These are phyloP conservation scores for Chironex yamaguchii DNA, from an alignment of 30 jellyfish, hydroid and myxozoan species.

Conservation along the genomic window DNA sequence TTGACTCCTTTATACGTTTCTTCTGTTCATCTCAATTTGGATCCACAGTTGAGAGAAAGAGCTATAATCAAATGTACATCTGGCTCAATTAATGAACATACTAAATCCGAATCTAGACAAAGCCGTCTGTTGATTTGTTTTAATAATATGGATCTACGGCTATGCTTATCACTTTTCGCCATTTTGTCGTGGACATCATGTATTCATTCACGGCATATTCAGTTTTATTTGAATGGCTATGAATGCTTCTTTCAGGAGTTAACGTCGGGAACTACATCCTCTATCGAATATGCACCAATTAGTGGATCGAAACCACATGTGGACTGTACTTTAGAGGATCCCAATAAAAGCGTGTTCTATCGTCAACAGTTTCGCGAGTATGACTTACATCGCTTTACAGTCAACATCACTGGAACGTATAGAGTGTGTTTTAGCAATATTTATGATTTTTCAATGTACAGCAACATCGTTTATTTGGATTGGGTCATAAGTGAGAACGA, in stretches of 20 bases:
- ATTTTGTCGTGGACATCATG: too few relatives aligned
- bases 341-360: slow-evolving; percentile 84
- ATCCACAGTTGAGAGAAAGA: too few relatives aligned
- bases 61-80: too few relatives aligned
- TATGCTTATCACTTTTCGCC: too few relatives aligned
- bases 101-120: too few relatives aligned
- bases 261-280: slow-evolving; percentile 61
- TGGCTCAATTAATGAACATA: too few relatives aligned
- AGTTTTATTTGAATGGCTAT: slow-evolving; percentile 87
- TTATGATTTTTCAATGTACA: slow-evolving; percentile 90
- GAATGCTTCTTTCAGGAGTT: slow-evolving; percentile 96
- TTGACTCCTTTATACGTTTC: too few relatives aligned
- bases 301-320: slow-evolving; percentile 99
- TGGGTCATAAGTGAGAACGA: slow-evolving; percentile 85
- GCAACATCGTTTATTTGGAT: slow-evolving; percentile 89
- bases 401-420: slow-evolving; percentile 92
- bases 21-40: too few relatives aligned
- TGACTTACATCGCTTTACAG: slow-evolving; percentile 79
- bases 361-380: slow-evolving; percentile 84
- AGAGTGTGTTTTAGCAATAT: slow-evolving; percentile 95
- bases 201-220: slow-evolving; percentile 91
- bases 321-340: slow-evolving; percentile 93
- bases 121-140: too few relatives aligned
- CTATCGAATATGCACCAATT: slow-evolving; percentile 95
- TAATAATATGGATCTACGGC: too few relatives aligned